These are phyloP conservation scores for Paratrypauchen microcephalus DNA, from an alignment of 2,797 vertebrate genomes.

Conservation along the genomic window DNA sequence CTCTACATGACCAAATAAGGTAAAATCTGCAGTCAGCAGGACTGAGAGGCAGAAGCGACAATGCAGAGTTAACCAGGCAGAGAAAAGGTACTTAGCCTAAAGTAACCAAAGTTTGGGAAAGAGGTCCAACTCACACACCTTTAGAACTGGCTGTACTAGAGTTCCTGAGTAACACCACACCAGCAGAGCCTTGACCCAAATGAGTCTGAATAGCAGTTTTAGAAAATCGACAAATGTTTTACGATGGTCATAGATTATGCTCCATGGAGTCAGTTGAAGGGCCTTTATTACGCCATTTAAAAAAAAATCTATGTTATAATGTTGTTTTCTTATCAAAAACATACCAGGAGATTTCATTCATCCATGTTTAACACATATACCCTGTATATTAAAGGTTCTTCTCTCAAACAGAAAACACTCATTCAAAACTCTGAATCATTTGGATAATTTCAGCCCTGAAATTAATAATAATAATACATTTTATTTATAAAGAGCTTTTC, in stretches of 20 bases:
- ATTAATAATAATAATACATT: no score
- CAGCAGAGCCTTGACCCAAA: slow-evolving; percentile 42
- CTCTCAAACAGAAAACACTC: no score
- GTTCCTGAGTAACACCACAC: not conserved
- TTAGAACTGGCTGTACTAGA: not conserved
- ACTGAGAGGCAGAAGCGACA: slow-evolving; percentile 70
- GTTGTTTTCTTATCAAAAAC: no score
- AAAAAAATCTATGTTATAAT: no score
- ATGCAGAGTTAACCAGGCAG: slow-evolving; percentile 60
- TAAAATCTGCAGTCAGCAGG: slow-evolving; percentile 89
- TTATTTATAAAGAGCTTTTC: no score
- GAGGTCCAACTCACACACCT: slow-evolving; percentile 24
- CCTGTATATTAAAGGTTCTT: no score
- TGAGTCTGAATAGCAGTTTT: slow-evolving; percentile 57
- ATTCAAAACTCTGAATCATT: no score
- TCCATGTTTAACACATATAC: no score
- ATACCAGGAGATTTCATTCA: no score
- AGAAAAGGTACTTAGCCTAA: slow-evolving; percentile 61
- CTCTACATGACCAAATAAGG: slow-evolving; percentile 95
- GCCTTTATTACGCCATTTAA: no score
- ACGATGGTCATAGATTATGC: not conserved
- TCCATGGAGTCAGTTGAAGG: no score
- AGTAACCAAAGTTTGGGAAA: slow-evolving; percentile 54
- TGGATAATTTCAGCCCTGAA: no score
- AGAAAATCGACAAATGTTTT: slow-evolving; percentile 46